Evolutionary conservation across 2,797 vertebrate species (phyloP), one percentile per base, ranked within the genome.

Genomic region (Macropodus opercularis): DNA sequence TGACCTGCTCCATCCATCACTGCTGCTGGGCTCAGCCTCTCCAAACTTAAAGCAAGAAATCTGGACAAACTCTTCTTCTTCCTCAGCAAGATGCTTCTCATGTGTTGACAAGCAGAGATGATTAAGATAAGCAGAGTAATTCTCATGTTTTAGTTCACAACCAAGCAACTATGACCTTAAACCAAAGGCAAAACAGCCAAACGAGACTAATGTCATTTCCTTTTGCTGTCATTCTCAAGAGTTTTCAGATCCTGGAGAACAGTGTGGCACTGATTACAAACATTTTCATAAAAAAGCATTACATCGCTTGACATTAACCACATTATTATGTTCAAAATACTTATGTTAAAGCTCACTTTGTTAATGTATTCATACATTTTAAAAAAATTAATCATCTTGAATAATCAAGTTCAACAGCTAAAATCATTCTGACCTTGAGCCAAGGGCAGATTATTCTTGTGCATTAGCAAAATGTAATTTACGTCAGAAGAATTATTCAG

Each of bases 21-120:
- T 13, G 8, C 29, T 6, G 5, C 52, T 24, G 15, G 38, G n/a
- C 22, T 26, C 41, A 41, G 40, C 29, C 50, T 39, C 29, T 65
- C 38, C 34, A 73, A 74, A 83, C 70, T 71, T 63, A 13, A 21
- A 15, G 5, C 19, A 34, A 24, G 17, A 31, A 51, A 43, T 58
- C 19, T 31, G 21, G 1, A 18, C 47, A 1, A 36, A 60, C 27
- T 35, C 2, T 0, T 8, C 38, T 23, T 40, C 8, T 19, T 51
- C 13, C 27, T 35, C 8, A 42, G 11, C 7, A 23, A 40, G 13
- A 27, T 13, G 32, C 35, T 32, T 10, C 22, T 2, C 21, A 3
- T 14, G 39, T 41, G 36, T 12, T 29, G 31, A 17, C 8, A 4
- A 52, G 21, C 40, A 22, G 31, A 6, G 29, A 15, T 35, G 22